Conservation (phyloP, 2,888 invertebrate genomes). For the Balanococcus diminutus region DNA sequence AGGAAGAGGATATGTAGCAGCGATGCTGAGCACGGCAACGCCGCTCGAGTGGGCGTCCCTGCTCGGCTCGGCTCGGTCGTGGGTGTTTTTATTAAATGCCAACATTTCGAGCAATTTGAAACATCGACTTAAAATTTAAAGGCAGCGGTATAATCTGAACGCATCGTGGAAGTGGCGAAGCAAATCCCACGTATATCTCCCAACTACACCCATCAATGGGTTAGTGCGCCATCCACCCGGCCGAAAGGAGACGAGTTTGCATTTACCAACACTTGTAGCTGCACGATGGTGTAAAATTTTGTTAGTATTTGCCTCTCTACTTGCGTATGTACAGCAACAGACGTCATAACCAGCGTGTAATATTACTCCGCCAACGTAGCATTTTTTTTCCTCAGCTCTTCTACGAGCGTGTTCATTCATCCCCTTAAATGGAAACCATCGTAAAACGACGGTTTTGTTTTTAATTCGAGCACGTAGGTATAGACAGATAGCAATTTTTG, state of each 20-base stretch:
- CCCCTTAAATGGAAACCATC: neutral
- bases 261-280: neutral
- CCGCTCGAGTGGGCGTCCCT: neutral
- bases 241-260: neutral
- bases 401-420: neutral
- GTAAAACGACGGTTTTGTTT: neutral
- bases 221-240: neutral
- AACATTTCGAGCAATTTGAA: slow-evolving; percentile 4
- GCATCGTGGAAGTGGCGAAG: neutral
- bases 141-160: neutral
- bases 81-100: slow-evolving; percentile 17
- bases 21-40: neutral
- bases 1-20: neutral
- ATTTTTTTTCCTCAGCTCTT: neutral
- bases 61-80: neutral
- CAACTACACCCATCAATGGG: neutral
- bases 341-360: neutral
- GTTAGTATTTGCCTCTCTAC: neutral
- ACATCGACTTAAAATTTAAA: neutral
- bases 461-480: no score
- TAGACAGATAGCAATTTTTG: neutral
- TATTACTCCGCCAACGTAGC: neutral
- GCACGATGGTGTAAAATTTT: neutral
- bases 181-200: neutral
- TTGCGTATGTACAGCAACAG: neutral